Conservation (phyloP, 2,113 vertebrate species). For the Dasyornis broadbenti region DNA sequence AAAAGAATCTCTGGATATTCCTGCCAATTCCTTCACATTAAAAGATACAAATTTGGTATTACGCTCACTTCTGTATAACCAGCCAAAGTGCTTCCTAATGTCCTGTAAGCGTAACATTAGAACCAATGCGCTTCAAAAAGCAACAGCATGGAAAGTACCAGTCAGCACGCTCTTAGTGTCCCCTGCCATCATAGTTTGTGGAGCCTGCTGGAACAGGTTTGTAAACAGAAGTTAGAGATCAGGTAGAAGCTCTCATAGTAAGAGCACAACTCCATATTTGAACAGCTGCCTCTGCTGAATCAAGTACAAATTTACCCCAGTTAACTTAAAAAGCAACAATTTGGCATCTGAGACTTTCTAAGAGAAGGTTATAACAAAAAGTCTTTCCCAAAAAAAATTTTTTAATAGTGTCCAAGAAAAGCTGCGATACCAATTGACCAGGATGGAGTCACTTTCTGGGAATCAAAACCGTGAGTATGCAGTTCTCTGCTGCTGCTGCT, state of each 20-base stretch:
- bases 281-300: background rate
- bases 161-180: background rate
- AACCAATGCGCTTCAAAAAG: background rate
- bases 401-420: background rate
- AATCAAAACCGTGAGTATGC: constrained; percentile 72
- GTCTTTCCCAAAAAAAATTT: background rate
- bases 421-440: background rate
- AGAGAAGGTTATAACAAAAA: background rate
- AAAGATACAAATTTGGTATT: background rate
- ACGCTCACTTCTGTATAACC: background rate
- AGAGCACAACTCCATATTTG: background rate
- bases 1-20: background rate
- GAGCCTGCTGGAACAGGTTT: background rate
- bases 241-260: background rate
- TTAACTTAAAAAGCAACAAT: background rate
- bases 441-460: background rate
- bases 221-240: background rate
- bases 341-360: background rate
- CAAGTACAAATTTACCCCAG: background rate
- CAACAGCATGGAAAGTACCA: background rate
- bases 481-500: constrained; percentile 74
- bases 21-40: background rate
- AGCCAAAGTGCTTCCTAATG: background rate
- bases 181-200: background rate
- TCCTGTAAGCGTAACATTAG: background rate